A percentile compares a stretch with the other conserved stretches of the same genome.
These are phyloP conservation scores for Corvus cornix DNA, from an alignment of 2,113 vertebrate genomes.

Conservation along the genomic window DNA sequence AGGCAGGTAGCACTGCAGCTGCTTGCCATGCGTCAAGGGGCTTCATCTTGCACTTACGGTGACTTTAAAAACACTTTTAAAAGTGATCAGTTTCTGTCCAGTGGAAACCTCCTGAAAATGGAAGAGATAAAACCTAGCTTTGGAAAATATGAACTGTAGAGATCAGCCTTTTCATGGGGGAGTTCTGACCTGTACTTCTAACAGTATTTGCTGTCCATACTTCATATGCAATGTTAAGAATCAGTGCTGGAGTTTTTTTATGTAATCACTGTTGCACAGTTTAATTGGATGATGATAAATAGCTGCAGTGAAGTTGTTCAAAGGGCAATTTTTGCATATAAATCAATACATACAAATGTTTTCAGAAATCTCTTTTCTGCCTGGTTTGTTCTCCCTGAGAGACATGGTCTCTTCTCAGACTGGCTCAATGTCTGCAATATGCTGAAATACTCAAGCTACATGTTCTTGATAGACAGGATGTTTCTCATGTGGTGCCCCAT, in stretches of 20 bases:
- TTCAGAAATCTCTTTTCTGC: not conserved
- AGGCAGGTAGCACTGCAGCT: not conserved
- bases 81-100: not conserved
- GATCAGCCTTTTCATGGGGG: not conserved
- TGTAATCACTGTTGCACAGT: not conserved
- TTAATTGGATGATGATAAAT: not conserved
- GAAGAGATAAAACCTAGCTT: not conserved
- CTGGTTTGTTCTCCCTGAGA: not conserved
- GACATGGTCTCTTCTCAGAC: not conserved
- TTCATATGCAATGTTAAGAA: not conserved
- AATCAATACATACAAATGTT: not conserved
- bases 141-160: not conserved
- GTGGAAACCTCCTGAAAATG: not conserved
- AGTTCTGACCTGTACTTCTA: not conserved
- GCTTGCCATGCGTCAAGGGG: not conserved
- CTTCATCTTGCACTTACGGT: fast-evolving
- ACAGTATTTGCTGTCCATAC: not conserved
- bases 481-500: not conserved
- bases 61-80: not conserved
- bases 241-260: not conserved
- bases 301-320: not conserved
- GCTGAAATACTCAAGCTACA: not conserved
- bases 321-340: not conserved
- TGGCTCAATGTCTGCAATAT: not conserved
- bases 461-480: not conserved